Evolutionary conservation across 1,140 invertebrate species (phyloP), one percentile per base, ranked within the genome.

Genomic region (Nephotettix cincticeps): DNA sequence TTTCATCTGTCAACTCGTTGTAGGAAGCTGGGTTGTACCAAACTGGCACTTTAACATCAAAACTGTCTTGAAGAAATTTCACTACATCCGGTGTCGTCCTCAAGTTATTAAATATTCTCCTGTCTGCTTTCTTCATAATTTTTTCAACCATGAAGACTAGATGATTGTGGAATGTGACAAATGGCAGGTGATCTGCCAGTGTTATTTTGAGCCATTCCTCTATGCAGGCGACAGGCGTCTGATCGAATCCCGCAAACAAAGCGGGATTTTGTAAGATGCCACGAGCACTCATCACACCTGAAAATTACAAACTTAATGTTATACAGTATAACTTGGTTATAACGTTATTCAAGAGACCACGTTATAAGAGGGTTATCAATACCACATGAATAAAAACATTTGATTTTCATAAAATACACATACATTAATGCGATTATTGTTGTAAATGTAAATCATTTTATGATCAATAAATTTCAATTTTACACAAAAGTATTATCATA

Each of bases 71-170:
- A 70, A 97, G 81, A 84, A 89, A 96, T 27, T 88, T 80, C 56
- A 94, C 82, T 1, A 96, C 91, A 72, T 86, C 83, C 66, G 87
- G 79, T 74, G 88, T 90, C 72, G 83, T 88, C 70, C 85, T 86
- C 27, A 97, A 82, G 73, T 86, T 86, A 83, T 97, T 97, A 78
- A 97, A 96, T 63, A 89, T 80, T 73, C 86, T 79, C 74, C 90
- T 88, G 76, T 93, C 86, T 58, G 85, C 80, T 74, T 88, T 91
- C 3, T 86, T 83, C 72, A 96, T 83, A 45, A 91, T 78, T 81
- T 91, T 91, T 79, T 95, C 93, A 74, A 94, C 82, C 96, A 98
- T 98, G 78, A 95, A 96, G 54, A 94, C 92, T 64, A 98, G 84
- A 83, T 98, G 96, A 80, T 97, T 94, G 83, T 98, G 96, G 77